Conservation (phyloP, 2,888 invertebrate species). For the Chaitophorus viminalis region DNA sequence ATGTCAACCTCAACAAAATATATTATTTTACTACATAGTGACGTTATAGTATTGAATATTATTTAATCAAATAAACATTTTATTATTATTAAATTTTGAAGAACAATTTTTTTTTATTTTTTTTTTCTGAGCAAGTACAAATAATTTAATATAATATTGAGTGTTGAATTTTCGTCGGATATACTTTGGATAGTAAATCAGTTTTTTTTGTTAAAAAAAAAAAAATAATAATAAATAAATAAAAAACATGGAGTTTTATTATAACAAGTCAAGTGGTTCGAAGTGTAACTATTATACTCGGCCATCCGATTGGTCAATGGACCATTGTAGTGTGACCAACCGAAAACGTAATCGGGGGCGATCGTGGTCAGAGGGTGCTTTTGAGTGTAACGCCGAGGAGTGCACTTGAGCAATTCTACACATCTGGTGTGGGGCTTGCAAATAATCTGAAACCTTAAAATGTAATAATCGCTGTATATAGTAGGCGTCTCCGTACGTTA, state of each 20-base stretch:
- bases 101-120: too few relatives aligned
- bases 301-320: constrained; percentile 47
- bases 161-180: too few relatives aligned
- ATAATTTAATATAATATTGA: too few relatives aligned
- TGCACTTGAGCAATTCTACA: constrained; percentile 30
- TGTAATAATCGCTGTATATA: not conserved
- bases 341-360: constrained; percentile 25
- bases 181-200: too few relatives aligned
- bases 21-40: too few relatives aligned
- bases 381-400: not conserved
- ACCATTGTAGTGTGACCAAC: constrained; percentile 2
- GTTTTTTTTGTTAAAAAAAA: too few relatives aligned
- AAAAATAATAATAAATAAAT: too few relatives aligned
- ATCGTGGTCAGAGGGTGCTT: constrained; percentile 29
- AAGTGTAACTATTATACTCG: not conserved
- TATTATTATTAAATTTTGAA: too few relatives aligned
- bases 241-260: not conserved
- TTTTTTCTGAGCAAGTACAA: too few relatives aligned
- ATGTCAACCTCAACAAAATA: too few relatives aligned
- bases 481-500: not conserved
- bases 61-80: too few relatives aligned
- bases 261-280: constrained; percentile 16
- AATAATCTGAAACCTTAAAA: not conserved
- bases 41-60: too few relatives aligned
- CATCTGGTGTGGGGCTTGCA: constrained; percentile 33